Evolutionary conservation across 2,888 invertebrate species (phyloP).

Genomic region (Cyaniris semiargus): DNA sequence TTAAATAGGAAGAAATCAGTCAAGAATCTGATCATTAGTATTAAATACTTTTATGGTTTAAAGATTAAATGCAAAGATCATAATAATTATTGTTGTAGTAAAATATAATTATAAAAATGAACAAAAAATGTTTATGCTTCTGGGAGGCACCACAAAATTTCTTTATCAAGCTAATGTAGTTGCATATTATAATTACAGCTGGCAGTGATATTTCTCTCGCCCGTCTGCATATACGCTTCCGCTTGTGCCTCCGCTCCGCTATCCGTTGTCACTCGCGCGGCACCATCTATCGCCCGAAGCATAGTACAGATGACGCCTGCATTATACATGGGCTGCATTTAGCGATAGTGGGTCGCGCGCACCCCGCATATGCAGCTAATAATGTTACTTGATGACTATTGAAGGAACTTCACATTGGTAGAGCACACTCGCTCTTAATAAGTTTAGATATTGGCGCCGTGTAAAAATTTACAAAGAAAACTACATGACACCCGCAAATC

Average conservation of each 20-base stretch:
- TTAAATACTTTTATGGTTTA: too few species aligned
- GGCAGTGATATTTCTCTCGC: too few species aligned
- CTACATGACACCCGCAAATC: too few species aligned
- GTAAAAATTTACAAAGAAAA: neutral
- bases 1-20: too few species aligned
- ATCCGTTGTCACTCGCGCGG: slow-evolving; percentile 43
- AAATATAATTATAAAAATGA: too few species aligned
- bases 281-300: slow-evolving; percentile 52
- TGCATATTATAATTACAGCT: too few species aligned
- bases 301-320: slow-evolving; percentile 65
- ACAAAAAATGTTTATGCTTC: too few species aligned
- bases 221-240: neutral
- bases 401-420: neutral
- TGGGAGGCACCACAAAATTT: too few species aligned
- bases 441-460: neutral
- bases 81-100: too few species aligned
- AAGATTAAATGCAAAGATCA: too few species aligned
- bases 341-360: slow-evolving; percentile 54
- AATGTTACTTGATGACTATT: slow-evolving; percentile 39
- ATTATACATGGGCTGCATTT: slow-evolving; percentile 72
- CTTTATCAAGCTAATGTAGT: too few species aligned
- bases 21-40: too few species aligned
- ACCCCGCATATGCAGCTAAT: slow-evolving; percentile 37
- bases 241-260: neutral
- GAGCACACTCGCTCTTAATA: neutral